Base-by-base conservation (phyloP, 2,797 vertebrate genomes). In the Luscinia luscinia region DNA sequence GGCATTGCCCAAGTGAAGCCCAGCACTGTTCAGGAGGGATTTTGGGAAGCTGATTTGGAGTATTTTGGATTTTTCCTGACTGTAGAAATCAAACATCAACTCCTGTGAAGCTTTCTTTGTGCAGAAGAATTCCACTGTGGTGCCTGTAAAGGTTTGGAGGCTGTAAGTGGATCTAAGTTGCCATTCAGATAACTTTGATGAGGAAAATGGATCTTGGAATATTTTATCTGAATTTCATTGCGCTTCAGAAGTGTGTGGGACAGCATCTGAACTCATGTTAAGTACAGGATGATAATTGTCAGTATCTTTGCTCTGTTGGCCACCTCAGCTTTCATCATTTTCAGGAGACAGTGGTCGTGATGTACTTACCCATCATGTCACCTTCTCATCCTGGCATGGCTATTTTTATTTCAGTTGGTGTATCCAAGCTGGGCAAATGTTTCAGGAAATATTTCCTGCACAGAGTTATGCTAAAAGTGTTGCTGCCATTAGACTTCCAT, bases 71-170 rank as follows among this genome's bases (percentile, higher is more conserved):
- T 70, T 23, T 77, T 66, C 54, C 34, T 62, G 45, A 5, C 11
- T 16, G 11, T 28, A 41, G 17, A 21, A 20, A 5, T 41, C 27
- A 5, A 14, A 10, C 3, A 23, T 2, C 24, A 5, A 2, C 6
- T 16, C 19, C 9, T 11, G 28, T 4, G 11, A 28, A 17, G 3
- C 11, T 16, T 2, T 46, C 6, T 24, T 45, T 1, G 2, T 0
- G 2, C 0, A 24, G 66, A 55, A 40, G 10, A 5, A 17, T n/a
- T 49, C 36, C 22, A 3, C 24, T 9, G 19, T 4, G 49, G 1
- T 27, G 26, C 5, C 70, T 45, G 22, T 7, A 20, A 4, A 11
- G 57, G 8, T 59, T 59, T 76, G 78, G 75, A 91, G 20, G 24
- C 9, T 43, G 1, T 3, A 21, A 32, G 45, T 17, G 21, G 30